Evolutionary conservation across 2,797 vertebrate genomes (phyloP), one percentile per base, ranked within the genome.

Genomic region (Loris lydekkerianus): DNA sequence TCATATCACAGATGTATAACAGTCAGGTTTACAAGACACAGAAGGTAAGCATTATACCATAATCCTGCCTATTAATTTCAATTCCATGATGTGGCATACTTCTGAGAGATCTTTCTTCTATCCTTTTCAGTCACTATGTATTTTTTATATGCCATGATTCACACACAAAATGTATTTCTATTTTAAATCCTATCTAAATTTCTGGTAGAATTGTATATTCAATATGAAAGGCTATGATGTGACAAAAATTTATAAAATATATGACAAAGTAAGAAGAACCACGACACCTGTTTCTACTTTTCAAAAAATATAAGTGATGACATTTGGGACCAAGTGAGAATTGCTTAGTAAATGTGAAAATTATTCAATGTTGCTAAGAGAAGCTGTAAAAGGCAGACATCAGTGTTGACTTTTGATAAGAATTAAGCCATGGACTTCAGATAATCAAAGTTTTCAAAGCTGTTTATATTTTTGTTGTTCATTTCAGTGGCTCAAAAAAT

Each of bases 191-290:
- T 83, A 31, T 10, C 40, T 37, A 7, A 80, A 63, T 34, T 15
- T 85, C 18, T 89, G 89, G 1, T 91, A 85, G 20, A 20, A 81
- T 7, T 46, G 96, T 21, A 73, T 70, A 90, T 85, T 92, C 75
- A 89, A 86, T 93, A 88, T 70, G 31, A 92, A 96, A 93, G 10
- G 4, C 21, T 70, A 0, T 93, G 77, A 60, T 78, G 8, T 93
- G 83, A 58, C n/a, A 93, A 31, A 2, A 56, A 95, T 81, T 94
- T 93, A 86, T 93, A 87, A 88, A 94, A 82, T 87, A 85, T 85
- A 81, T 91, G 34, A 95, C 21, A 49, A 95, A 86, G 78, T 94
- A 94, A 93, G 91, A 96, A 96, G 56, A 96, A 95, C 86, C 29
- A 89, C 94, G 87, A 95, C 76, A 93, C 61, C 8, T 91, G 17